Percentiles rank a stretch among this genome's conserved stretches.
Evolutionary conservation across 2,113 vertebrate species (phyloP).

Genomic region (Fulica atra): DNA sequence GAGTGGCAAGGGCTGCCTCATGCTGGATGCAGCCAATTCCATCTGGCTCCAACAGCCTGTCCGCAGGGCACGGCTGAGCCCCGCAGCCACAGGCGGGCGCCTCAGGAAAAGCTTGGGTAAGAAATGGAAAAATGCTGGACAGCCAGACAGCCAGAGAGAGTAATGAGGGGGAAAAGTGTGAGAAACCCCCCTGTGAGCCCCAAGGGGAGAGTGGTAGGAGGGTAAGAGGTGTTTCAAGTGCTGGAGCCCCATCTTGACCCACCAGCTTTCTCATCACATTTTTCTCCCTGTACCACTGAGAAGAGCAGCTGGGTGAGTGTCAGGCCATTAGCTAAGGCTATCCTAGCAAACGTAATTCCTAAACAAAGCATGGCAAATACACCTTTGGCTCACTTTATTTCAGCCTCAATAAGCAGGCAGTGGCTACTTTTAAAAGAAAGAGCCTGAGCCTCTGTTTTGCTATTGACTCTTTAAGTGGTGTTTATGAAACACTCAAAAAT

Average conservation of each 20-base stretch:
- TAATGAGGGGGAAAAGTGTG: neutral
- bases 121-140: fast-evolving
- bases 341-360: neutral
- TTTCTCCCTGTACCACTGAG: neutral
- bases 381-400: neutral
- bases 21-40: fast-evolving
- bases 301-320: neutral
- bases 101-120: fast-evolving
- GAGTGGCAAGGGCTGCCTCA: fast-evolving
- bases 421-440: neutral
- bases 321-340: neutral
- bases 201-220: fast-evolving
- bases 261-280: neutral
- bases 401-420: neutral
- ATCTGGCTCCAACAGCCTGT: fast-evolving
- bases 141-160: too few species aligned
- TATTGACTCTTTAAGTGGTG: neutral
- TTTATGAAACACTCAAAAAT: neutral
- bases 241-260: neutral
- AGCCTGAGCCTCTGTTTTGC: neutral
- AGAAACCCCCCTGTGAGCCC: neutral
- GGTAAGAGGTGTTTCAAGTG: neutral
- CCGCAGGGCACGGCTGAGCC: fast-evolving
- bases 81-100: fast-evolving
- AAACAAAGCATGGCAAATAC: neutral